A percentile compares a stretch with the other conserved stretches of the same genome.
These are phyloP conservation scores for Dysmachus trigonus DNA, from an alignment of 2,888 invertebrate genomes.

Conservation along the genomic window DNA sequence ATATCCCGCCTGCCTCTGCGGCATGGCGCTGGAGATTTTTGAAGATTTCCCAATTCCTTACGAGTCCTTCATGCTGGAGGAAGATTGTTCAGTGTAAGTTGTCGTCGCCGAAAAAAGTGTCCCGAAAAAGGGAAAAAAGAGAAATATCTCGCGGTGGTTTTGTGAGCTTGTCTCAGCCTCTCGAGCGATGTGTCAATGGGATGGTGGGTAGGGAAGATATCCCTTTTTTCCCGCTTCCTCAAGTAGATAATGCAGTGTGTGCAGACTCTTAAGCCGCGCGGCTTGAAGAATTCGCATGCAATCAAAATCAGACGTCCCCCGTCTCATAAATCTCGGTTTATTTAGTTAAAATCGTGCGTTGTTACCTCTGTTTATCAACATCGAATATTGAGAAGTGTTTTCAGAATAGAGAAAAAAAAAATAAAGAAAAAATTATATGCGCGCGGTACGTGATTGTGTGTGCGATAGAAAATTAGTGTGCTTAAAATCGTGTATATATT, in stretches of 20 bases:
- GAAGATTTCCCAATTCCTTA: background rate
- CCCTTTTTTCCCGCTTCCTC: background rate
- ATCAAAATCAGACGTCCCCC: background rate
- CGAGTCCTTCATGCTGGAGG: background rate
- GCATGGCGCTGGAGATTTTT: constrained; percentile 27
- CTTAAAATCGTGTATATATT: background rate
- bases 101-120: background rate
- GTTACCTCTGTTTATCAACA: constrained; percentile 32
- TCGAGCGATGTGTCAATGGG: background rate
- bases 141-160: background rate
- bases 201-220: background rate
- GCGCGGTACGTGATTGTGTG: background rate
- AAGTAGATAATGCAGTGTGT: background rate
- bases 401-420: background rate
- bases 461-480: background rate
- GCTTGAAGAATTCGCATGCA: background rate
- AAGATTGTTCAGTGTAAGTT: background rate
- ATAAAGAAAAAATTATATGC: constrained; percentile 12
- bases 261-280: background rate
- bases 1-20: constrained; percentile 21
- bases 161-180: background rate
- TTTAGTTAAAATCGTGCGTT: background rate
- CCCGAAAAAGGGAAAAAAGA: too few species aligned
- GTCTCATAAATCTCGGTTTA: background rate
- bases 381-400: constrained; percentile 9